Evolutionary conservation across 2,113 vertebrate genomes (phyloP).

Genomic region (Illadopsis cleaveri): DNA sequence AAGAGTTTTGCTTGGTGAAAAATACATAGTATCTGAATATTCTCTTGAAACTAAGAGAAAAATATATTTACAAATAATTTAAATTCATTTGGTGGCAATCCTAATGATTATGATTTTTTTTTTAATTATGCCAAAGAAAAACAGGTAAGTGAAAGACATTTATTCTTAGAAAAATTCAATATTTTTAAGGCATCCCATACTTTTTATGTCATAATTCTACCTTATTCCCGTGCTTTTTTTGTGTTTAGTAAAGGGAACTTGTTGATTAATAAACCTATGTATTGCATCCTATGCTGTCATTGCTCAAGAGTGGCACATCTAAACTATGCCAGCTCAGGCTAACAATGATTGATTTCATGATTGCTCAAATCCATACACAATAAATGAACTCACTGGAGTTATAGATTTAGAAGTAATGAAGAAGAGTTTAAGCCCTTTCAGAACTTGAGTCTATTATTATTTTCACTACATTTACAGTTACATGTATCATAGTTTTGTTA

Average conservation of each 20-base stretch:
- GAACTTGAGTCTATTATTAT: not conserved
- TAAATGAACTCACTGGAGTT: slow-evolving; percentile 23
- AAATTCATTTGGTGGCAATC: not conserved
- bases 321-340: slow-evolving; percentile 6
- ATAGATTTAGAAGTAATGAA: slow-evolving; percentile 14
- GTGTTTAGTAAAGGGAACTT: not conserved
- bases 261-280: not conserved
- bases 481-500: not conserved
- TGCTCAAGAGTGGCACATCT: not conserved
- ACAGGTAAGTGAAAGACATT: not conserved
- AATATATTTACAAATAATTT: not conserved
- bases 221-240: not conserved
- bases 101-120: not conserved
- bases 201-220: not conserved
- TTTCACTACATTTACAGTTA: slow-evolving; percentile 14
- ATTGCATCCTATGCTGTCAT: not conserved
- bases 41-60: not conserved
- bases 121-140: not conserved
- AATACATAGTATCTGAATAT: not conserved
- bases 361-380: slow-evolving; percentile 7
- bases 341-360: slow-evolving; percentile 7
- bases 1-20: not conserved
- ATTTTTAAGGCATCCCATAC: not conserved
- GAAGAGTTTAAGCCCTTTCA: not conserved
- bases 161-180: not conserved